Conservation (phyloP, 2,797 vertebrate species). For the Alauda arvensis region DNA sequence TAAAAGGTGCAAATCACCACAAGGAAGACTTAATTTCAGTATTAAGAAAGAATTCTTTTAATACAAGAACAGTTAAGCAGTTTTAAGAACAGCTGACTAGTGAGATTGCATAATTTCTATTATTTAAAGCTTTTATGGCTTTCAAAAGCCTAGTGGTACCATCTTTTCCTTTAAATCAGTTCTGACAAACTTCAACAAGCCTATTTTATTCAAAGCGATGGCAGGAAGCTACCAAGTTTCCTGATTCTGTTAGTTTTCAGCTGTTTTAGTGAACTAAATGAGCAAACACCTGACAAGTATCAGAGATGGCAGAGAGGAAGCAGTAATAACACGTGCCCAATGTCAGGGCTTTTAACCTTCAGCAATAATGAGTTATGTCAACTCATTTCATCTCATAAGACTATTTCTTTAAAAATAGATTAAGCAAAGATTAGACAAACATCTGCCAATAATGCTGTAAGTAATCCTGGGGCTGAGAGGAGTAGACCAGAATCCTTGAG, state of each 20-base stretch:
- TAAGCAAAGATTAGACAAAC: conserved; percentile 44
- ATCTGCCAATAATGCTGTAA: conserved; percentile 1
- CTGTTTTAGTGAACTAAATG: background rate
- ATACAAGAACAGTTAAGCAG: background rate
- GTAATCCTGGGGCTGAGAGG: background rate
- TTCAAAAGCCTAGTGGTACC: background rate
- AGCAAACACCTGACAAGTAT: background rate
- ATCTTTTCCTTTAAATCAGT: background rate
- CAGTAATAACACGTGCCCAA: background rate
- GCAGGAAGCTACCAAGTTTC: background rate
- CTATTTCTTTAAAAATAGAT: conserved; percentile 22
- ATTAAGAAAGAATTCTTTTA: background rate
- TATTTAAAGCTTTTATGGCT: background rate
- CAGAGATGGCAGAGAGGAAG: background rate
- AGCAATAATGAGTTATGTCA: conserved; percentile 13
- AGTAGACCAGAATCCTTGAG: background rate
- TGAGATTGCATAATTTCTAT: background rate
- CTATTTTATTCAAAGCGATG: background rate
- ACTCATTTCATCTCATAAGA: background rate
- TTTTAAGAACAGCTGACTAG: background rate
- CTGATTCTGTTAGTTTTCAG: background rate
- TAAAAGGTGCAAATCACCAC: background rate
- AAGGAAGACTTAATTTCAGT: background rate
- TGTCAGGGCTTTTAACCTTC: conserved; percentile 26
- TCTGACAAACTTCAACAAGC: background rate